These are phyloP conservation scores for Andrena camellia DNA, from an alignment of 2,888 invertebrate species.

Conservation along the genomic window DNA sequence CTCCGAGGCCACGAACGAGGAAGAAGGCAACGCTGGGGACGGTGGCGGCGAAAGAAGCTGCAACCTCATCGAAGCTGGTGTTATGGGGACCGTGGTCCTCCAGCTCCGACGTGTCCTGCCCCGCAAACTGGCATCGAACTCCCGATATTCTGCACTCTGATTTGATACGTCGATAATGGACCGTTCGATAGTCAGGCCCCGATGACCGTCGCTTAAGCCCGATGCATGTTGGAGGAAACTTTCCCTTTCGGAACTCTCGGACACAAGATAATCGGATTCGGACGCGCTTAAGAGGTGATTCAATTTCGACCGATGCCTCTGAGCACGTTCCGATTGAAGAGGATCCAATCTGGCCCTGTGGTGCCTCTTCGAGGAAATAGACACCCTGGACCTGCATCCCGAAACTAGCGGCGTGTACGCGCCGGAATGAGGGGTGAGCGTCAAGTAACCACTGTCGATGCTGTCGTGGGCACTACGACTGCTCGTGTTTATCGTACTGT, in stretches of 20 bases:
- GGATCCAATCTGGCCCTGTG: constrained; percentile 67
- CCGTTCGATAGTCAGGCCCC: constrained; percentile 29
- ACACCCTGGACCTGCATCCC: constrained; percentile 61
- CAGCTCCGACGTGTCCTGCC: constrained; percentile 45
- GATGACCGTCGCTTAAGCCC: constrained; percentile 18
- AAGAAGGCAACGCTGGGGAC: constrained; percentile 75
- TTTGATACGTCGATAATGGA: constrained; percentile 20
- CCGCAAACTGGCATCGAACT: constrained; percentile 25
- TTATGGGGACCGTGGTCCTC: constrained; percentile 69
- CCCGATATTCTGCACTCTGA: constrained; percentile 23
- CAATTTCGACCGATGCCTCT: constrained; percentile 68
- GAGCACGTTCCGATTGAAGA: constrained; percentile 65
- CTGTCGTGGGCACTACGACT: constrained; percentile 63
- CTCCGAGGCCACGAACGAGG: constrained; percentile 74
- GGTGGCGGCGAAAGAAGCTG: constrained; percentile 74
- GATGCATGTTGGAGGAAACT: constrained; percentile 37
- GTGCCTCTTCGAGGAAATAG: constrained; percentile 49
- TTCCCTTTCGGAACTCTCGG: constrained; percentile 56
- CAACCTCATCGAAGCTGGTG: constrained; percentile 70
- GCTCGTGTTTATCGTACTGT: constrained; percentile 55
- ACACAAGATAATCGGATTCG: constrained; percentile 61
- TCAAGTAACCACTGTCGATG: constrained; percentile 77
- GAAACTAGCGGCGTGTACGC: constrained; percentile 61
- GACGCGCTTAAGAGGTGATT: constrained; percentile 64
- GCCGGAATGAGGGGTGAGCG: constrained; percentile 74